These are phyloP conservation scores for Drosophila pseudoobscura DNA, from an alignment of 1,140 invertebrate genomes.

Conservation along the genomic window DNA sequence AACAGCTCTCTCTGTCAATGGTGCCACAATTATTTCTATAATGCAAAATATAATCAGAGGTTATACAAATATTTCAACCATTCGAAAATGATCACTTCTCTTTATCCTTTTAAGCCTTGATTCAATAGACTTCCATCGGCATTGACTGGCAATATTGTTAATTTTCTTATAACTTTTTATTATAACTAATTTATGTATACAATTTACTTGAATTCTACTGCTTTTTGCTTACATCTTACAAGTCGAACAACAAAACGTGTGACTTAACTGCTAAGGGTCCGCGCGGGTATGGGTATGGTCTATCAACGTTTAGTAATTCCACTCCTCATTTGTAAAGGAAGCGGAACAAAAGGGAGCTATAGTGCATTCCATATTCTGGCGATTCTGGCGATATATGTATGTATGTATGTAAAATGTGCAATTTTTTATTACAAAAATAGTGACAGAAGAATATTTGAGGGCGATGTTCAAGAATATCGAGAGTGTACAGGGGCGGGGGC, in stretches of 20 bases:
- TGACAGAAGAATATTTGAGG: not conserved
- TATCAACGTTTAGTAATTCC: slow-evolving; percentile 1
- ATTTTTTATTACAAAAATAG: slow-evolving; percentile 9
- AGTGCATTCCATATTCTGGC: too few relatives aligned
- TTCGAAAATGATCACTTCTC: too few relatives aligned
- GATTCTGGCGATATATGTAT: too few relatives aligned
- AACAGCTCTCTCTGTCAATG: slow-evolving; percentile 24
- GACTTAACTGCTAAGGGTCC: slow-evolving; percentile 31
- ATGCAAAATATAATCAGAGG: slow-evolving; percentile 15
- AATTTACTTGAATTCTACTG: slow-evolving; percentile 48
- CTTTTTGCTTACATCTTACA: slow-evolving; percentile 56
- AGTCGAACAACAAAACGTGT: slow-evolving; percentile 52
- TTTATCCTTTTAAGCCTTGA: too few relatives aligned
- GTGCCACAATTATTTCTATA: slow-evolving; percentile 3
- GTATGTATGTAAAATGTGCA: too few relatives aligned
- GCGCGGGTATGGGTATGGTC: not conserved
- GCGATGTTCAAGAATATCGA: not conserved
- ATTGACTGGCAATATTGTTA: too few relatives aligned
- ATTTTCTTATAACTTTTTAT: slow-evolving; percentile 56
- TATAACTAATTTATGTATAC: slow-evolving; percentile 56
- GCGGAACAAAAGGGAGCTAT: not conserved
- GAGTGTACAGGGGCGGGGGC: not conserved
- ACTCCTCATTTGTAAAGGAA: not conserved
- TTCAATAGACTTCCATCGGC: too few relatives aligned
- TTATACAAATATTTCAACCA: not conserved